Base-by-base conservation (phyloP, 2,888 invertebrate species). In the Clepsis dumicolana region DNA sequence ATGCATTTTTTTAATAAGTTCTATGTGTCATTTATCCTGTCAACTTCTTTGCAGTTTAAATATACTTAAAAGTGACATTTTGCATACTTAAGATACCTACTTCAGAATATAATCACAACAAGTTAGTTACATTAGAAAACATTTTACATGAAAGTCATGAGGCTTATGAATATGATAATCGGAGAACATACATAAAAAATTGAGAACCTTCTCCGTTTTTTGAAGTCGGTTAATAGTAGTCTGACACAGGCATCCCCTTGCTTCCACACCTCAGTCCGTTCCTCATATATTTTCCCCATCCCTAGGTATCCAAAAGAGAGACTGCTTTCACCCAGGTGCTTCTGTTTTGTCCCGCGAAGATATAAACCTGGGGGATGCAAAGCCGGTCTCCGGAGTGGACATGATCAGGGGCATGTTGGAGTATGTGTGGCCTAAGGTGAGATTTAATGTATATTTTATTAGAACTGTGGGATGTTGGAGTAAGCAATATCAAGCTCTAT, bases 401-500 rank as follows among this genome's bases (percentile, higher is more conserved):
- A 98, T 99, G 97, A 82, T 98, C 29, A 95, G 94, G 74, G 96
- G 97, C 61, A 98, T 99, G 98, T 87, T 98, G 85, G 95, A 95
- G 61, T 98, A 99, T 91, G 97, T 99, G 67, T 99, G 99, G 99
- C 99, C 99, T 27, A 97, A 97, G 94, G 97, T 97, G 70, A 86
- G 72, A 38, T 38, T 38, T 4, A n/a, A 3, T 1, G 5, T 4
- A 4, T 38, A 4, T n/a, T 38, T 38, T n/a, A 2, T 38, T 38
- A 35, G 10, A 35, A 29, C 8, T 29, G 8, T 5, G 29, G 29
- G 7, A 2, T 29, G n/a, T n/a, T n/a, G n/a, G n/a, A n/a, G n/a
- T n/a, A n/a, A n/a, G n/a, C n/a, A n/a, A n/a, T n/a, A n/a, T n/a
- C n/a, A n/a, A n/a, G n/a, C n/a, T n/a, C n/a, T n/a, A n/a, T n/a